Evolutionary conservation across 2,797 vertebrate species (phyloP).

Genomic region (Poecilia gillii): DNA sequence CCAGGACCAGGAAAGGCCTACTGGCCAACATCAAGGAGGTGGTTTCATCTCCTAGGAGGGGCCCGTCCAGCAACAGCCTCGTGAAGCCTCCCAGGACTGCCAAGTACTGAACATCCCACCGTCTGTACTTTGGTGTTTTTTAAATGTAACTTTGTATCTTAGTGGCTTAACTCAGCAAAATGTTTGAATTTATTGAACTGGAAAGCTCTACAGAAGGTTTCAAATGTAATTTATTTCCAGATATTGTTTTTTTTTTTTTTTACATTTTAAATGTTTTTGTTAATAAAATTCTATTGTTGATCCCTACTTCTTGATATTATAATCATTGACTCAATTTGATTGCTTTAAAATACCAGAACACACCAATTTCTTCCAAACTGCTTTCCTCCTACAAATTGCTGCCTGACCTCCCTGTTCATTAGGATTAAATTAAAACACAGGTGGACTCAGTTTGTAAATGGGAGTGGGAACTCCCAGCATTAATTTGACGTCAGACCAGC

Average conservation of each 20-base stretch:
- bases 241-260: not conserved
- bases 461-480: too few species aligned
- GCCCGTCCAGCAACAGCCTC: conserved; percentile 58
- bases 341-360: not conserved
- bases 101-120: conserved; percentile 38
- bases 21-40: conserved; percentile 86
- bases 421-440: not conserved
- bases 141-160: not conserved
- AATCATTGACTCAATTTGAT: not conserved
- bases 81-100: conserved; percentile 61
- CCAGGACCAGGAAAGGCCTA: conserved; percentile 79
- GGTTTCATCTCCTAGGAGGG: conserved; percentile 75
- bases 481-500: too few species aligned
- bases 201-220: not conserved
- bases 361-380: too few species aligned
- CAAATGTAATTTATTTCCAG: not conserved
- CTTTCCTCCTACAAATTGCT: too few species aligned
- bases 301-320: not conserved
- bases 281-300: conserved; percentile 1
- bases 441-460: too few species aligned
- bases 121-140: not conserved
- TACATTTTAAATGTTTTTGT: not conserved
- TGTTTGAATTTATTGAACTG: not conserved
- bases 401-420: not conserved
- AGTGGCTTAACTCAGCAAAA: not conserved